phyloP scores from a whole-genome alignment of 2,113 vertebrate genomes.

The Pangasianodon hypophthalmus region DNA sequence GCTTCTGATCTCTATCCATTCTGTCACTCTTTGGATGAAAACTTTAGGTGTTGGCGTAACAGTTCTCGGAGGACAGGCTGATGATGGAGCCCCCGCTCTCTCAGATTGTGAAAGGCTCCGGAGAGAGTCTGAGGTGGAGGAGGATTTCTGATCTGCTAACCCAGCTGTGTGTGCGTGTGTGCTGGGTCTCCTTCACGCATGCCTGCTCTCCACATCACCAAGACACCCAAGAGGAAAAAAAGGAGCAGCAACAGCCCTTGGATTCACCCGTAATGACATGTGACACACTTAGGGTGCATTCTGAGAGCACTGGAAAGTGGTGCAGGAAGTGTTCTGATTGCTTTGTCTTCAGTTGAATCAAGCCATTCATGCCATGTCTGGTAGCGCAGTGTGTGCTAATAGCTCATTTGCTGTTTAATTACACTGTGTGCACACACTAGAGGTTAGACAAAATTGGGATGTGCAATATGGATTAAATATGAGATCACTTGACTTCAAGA shows the following conservation, averaged over 20 bases:
- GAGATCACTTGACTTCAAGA: neutral
- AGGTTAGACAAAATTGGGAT: neutral
- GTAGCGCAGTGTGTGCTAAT: neutral
- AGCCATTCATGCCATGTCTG: neutral
- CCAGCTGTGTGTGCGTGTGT: neutral
- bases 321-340: neutral
- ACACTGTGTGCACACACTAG: neutral
- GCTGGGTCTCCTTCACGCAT: slow-evolving; percentile 33
- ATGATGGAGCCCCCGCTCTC: slow-evolving; percentile 7
- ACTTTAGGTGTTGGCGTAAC: neutral
- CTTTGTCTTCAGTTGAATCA: neutral
- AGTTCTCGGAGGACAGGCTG: neutral
- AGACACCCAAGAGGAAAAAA: neutral
- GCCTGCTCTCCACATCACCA: slow-evolving; percentile 17
- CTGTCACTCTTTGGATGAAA: neutral
- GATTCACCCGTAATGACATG: slow-evolving; percentile 29
- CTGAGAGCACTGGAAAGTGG: slow-evolving; percentile 6
- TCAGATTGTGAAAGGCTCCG: slow-evolving; percentile 1
- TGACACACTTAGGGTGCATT: slow-evolving; percentile 18
- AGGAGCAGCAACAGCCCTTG: slow-evolving; percentile 4
- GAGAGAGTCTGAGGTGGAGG: neutral
- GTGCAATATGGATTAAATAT: neutral
- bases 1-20: slow-evolving; percentile 5
- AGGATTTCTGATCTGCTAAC: slow-evolving; percentile 29
- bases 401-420: neutral